These are phyloP conservation scores for Periophthalmus modestus DNA, from an alignment of 2,113 vertebrate species.

Conservation along the genomic window DNA sequence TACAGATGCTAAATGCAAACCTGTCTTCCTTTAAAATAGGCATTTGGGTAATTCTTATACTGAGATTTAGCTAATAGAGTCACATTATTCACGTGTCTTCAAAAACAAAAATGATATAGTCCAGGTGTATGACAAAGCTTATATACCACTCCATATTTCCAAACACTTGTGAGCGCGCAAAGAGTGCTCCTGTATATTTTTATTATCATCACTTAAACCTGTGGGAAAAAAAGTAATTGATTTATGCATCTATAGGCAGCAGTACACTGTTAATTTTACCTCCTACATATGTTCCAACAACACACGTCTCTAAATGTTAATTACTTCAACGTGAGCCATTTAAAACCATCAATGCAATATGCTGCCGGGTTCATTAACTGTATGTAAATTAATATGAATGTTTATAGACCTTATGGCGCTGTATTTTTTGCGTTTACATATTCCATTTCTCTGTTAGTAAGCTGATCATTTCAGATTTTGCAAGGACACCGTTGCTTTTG, in stretches of 20 bases:
- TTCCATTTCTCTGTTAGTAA: background rate
- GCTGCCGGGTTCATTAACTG: background rate
- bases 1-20: background rate
- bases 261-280: conserved; percentile 4
- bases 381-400: background rate
- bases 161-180: background rate
- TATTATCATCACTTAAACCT: conserved; percentile 6
- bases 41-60: background rate
- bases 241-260: background rate
- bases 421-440: background rate
- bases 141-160: background rate
- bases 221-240: background rate
- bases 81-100: background rate
- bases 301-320: background rate
- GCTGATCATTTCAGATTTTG: background rate
- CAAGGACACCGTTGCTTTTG: background rate
- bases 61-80: background rate
- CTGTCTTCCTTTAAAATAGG: background rate
- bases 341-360: background rate
- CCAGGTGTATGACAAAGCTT: background rate
- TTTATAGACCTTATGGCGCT: background rate
- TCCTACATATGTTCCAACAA: background rate
- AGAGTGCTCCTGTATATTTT: background rate
- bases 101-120: background rate
- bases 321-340: background rate